Evolutionary conservation across 2,797 vertebrate species (phyloP).

Genomic region (Coilia nasus): DNA sequence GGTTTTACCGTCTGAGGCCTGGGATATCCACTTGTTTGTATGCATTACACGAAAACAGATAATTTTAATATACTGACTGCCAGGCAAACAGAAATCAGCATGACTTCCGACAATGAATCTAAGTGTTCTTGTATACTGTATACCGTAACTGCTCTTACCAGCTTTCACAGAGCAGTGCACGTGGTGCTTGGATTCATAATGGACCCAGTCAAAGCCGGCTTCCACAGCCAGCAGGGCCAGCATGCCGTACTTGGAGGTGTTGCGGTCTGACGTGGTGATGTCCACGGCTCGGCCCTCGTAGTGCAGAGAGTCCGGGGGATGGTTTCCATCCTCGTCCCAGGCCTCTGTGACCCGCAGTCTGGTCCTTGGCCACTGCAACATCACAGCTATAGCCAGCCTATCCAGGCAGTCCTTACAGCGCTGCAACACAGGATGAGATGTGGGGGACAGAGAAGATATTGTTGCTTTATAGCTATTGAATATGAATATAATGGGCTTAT

Average conservation of each 20-base stretch:
- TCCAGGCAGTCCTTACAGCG: conserved; percentile 96
- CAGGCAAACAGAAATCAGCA: background rate
- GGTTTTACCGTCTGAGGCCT: too few species aligned
- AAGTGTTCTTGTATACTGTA: background rate
- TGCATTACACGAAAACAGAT: conserved; percentile 14
- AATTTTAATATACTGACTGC: background rate
- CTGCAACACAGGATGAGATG: conserved; percentile 63
- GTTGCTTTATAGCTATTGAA: too few species aligned
- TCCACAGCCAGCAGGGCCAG: conserved; percentile 95
- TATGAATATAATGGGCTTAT: too few species aligned
- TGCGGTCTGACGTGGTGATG: conserved; percentile 94
- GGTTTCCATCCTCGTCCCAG: conserved; percentile 98
- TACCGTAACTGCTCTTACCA: conserved; percentile 72
- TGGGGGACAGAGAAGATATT: too few species aligned
- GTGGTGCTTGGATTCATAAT: conserved; percentile 96
- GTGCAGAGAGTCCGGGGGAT: conserved; percentile 90
- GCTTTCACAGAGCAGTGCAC: conserved; percentile 97
- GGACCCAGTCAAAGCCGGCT: conserved; percentile 98
- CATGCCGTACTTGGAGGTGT: conserved; percentile 92
- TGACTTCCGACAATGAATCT: background rate
- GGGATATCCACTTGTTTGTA: too few species aligned
- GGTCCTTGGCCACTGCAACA: conserved; percentile 97
- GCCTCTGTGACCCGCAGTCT: conserved; percentile 94
- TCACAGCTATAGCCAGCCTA: conserved; percentile 92
- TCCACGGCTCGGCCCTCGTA: conserved; percentile 96